These are phyloP conservation scores for Puffinus mauretanicus DNA, from an alignment of 2,113 vertebrate genomes.

Conservation along the genomic window DNA sequence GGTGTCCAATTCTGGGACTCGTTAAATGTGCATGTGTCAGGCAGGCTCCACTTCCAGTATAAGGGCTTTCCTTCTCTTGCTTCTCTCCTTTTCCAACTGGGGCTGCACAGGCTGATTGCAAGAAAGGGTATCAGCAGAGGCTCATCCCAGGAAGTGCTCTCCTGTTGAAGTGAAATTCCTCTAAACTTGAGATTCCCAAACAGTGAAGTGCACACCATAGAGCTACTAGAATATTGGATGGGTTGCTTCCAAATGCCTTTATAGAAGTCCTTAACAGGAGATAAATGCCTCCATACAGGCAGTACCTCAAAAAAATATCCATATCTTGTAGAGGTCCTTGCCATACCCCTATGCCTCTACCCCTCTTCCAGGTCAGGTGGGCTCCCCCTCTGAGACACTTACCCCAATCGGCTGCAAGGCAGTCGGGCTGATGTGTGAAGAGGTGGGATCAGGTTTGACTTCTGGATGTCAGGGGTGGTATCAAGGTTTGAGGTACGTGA, in stretches of 20 bases:
- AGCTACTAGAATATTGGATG: background rate
- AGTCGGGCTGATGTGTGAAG: fast-evolving
- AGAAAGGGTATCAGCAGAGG: background rate
- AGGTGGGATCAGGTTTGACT: background rate
- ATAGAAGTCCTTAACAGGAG: background rate
- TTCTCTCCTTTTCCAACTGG: background rate
- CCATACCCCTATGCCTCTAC: background rate
- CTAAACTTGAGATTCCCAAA: background rate
- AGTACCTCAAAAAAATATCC: background rate
- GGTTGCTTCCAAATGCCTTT: background rate
- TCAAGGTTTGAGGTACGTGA: background rate
- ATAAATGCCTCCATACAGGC: background rate
- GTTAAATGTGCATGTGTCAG: background rate
- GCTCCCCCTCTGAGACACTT: background rate
- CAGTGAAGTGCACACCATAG: fast-evolving
- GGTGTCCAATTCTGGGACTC: background rate
- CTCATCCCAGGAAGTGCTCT: background rate
- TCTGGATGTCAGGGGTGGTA: too few species aligned
- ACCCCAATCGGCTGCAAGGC: background rate
- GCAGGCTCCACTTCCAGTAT: background rate
- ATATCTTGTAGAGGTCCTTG: background rate
- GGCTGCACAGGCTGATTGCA: background rate
- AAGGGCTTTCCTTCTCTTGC: background rate
- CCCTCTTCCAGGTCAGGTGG: background rate
- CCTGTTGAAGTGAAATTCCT: background rate